These are phyloP conservation scores for Axis porcinus DNA, from an alignment of 2,113 vertebrate genomes.

Conservation along the genomic window DNA sequence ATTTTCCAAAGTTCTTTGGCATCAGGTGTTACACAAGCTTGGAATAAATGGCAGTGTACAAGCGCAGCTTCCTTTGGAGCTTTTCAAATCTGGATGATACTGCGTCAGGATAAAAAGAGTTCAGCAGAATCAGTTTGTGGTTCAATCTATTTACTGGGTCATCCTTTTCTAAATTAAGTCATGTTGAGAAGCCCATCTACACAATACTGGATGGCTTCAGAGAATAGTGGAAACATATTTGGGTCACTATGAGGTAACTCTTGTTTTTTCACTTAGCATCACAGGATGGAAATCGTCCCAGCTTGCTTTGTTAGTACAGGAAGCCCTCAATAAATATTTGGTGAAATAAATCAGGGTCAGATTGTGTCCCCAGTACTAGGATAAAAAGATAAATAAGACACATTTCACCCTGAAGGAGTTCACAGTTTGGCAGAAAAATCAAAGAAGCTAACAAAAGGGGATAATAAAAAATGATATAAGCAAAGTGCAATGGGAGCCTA, in stretches of 20 bases:
- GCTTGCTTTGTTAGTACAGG: not conserved
- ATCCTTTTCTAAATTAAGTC: not conserved
- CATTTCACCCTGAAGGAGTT: not conserved
- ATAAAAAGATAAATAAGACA: not conserved
- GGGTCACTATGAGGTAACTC: not conserved
- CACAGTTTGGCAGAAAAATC: slow-evolving; percentile 4
- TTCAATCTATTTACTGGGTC: not conserved
- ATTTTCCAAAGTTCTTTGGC: not conserved
- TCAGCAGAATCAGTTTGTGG: not conserved
- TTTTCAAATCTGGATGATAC: not conserved
- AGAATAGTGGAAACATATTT: not conserved
- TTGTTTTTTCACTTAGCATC: not conserved
- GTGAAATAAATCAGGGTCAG: slow-evolving; percentile 43
- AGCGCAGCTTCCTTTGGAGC: not conserved
- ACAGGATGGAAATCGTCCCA: not conserved
- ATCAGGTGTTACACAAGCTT: not conserved
- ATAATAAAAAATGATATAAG: not conserved
- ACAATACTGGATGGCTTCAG: not conserved
- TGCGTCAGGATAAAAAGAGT: not conserved
- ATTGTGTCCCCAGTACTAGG: not conserved
- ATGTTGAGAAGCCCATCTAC: not conserved
- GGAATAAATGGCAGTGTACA: not conserved
- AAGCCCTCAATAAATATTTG: slow-evolving; percentile 9
- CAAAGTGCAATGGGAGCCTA: not conserved
- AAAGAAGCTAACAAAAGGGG: not conserved